Conservation (phyloP, 2,888 invertebrate species). For the Quadroppia sp. region DNA sequence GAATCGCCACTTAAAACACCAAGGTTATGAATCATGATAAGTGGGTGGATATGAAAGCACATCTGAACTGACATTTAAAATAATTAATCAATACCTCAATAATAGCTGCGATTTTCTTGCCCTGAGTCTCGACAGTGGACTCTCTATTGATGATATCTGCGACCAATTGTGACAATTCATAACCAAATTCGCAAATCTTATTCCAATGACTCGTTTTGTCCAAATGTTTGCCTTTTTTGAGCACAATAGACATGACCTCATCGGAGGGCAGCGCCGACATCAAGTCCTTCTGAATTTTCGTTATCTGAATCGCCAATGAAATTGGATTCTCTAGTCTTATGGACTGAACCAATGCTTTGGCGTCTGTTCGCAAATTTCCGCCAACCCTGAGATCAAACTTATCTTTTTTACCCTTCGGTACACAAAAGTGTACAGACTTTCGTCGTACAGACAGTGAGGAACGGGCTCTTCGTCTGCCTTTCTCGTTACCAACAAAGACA, state of each 20-base stretch:
- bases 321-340: constrained; percentile 32
- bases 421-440: neutral
- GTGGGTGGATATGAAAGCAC: no score
- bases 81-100: constrained; percentile 40
- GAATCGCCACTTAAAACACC: no score
- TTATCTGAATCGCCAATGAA: constrained; percentile 34
- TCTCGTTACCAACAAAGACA: neutral
- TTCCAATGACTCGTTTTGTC: neutral
- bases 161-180: constrained; percentile 36
- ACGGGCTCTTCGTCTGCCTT: constrained; percentile 1
- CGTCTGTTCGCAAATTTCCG: constrained; percentile 27
- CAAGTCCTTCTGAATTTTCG: constrained; percentile 9
- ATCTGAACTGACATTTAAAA: no score
- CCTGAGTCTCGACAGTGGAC: constrained; percentile 30
- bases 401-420: constrained; percentile 16
- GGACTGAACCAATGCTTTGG: constrained; percentile 24
- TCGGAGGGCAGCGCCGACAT: neutral
- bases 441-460: neutral
- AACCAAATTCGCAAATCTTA: constrained; percentile 30
- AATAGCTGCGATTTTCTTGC: constrained; percentile 22
- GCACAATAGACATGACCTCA: constrained; percentile 29
- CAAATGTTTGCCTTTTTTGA: neutral
- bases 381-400: constrained; percentile 33
- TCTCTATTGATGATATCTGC: constrained; percentile 27
- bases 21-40: no score